Base-by-base conservation (phyloP, 2,888 invertebrate genomes). In the Trimorus sp. region DNA sequence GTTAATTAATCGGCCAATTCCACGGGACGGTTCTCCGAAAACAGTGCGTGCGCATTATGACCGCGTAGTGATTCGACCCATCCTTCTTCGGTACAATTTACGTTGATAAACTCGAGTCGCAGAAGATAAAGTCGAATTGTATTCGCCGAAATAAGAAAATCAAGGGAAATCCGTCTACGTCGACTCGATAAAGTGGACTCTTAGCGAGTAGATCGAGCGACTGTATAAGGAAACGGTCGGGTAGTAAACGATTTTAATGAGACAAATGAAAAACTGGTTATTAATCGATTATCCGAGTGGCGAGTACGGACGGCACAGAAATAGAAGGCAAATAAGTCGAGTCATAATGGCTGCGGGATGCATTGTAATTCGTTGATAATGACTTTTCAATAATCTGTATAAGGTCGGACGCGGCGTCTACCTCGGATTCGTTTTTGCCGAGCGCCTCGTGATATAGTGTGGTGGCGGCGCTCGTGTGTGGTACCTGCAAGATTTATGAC, bases 351-450 rank as follows among this genome's bases (percentile, higher is more conserved):
- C 68, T 65, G 76, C 48, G 58, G 65, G 49, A 75, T 75, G 73
- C 70, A 78, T 74, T 75, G 78, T 78, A 82, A 78, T 78, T 70
- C 75, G 70, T 71, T 66, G 75, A 79, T 84, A 84, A 84, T 85
- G 84, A 86, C 85, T 87, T 88, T 86, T 86, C 85, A 86, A 88
- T 88, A 86, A 87, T 86, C 84, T 81, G 75, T 76, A 73, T 74
- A 81, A 79, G 71, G 75, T 73, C 54, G 77, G 68, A 73, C 69
- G 62, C 59, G 49, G 56, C 51, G 59, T 78, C 79, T 68, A 73
- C 73, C 60, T 70, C 54, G 36, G 75, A 79, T 63, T 79, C 75
- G 75, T 75, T 83, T 79, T 76, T 79, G 63, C 75, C 69, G 69
- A 74, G 71, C 38, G 65, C 71, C 45, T 54, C 73, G 65, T 74